phyloP scores from a whole-genome alignment of 1,140 invertebrate species.

The Leucophenga varia region DNA sequence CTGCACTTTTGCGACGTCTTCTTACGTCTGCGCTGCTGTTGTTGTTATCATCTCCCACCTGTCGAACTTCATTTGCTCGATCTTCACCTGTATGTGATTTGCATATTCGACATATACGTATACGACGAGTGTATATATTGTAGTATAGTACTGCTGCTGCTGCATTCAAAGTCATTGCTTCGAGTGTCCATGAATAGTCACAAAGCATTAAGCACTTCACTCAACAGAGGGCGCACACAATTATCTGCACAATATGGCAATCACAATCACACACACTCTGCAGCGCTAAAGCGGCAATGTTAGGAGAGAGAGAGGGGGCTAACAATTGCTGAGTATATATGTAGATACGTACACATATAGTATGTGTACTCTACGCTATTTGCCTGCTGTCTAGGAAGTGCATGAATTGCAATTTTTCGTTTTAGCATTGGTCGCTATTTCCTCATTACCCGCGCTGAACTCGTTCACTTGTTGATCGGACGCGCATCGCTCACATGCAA shows the following conservation, averaged over 20 bases:
- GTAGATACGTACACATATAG: no score
- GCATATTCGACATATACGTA: no score
- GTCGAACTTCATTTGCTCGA: constrained; percentile 27
- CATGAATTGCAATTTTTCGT: constrained; percentile 53
- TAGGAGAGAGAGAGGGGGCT: no score
- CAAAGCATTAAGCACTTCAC: constrained; percentile 52
- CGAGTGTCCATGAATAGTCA: constrained; percentile 53
- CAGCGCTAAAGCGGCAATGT: no score
- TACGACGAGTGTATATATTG: no score
- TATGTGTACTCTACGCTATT: constrained; percentile 22
- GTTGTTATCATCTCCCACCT: constrained; percentile 9
- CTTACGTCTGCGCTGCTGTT: background rate
- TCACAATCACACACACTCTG: constrained; percentile 47
- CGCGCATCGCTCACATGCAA: no score
- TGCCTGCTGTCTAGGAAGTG: constrained; percentile 54
- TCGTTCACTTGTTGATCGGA: no score
- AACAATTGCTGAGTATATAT: no score
- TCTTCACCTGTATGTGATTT: constrained; percentile 46
- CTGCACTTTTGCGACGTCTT: constrained; percentile 43
- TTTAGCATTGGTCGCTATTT: constrained; percentile 54
- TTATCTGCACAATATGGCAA: constrained; percentile 54
- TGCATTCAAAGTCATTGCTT: constrained; percentile 26
- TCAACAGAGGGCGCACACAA: constrained; percentile 33
- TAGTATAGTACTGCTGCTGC: constrained; percentile 22
- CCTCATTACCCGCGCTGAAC: constrained; percentile 51